Evolutionary conservation across 2,113 vertebrate species (phyloP), one percentile per base, ranked within the genome.

Genomic region (Cephalopterus ornatus): DNA sequence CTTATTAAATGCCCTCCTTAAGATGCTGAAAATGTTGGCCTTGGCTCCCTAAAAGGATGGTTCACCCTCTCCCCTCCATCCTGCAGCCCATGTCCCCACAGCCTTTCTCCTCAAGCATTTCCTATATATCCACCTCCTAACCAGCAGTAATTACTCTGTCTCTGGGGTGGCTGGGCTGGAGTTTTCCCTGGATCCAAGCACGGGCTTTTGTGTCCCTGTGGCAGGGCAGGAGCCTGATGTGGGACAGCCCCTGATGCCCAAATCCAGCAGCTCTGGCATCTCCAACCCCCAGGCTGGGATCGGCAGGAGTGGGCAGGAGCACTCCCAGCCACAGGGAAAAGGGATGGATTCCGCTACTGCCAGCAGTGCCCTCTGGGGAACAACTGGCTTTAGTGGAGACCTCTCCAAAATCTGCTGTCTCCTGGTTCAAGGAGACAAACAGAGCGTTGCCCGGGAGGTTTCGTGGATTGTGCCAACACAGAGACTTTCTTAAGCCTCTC

Each of bases 201-300:
- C 0, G 8, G 24, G 15, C 35, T 85, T 56, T 12, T 5, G 0
- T 47, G 42, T 7, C 41, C 30, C 7, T 9, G 6, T 1, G 12
- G 33, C 1, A 1, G 26, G 37, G 18, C 71, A 61, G 49, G 26
- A 78, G 19, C 35, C 49, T 46, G 39, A 2, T n/a, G 33, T 1
- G 1, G 37, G 44, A 35, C 53, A 77, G 78, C 35, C 27, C 3
- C 0, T n/a, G 32, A 7, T 85, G 58, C 55, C 56, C 1, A 1
- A 53, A 44, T 39, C 23, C 1, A 2, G 65, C 65, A 50, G 37
- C 35, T 74, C 27, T 42, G 65, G 46, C 75, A 93, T 70, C 55
- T 71, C 49, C 46, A 71, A 2, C 5, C 10, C 20, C 61, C 55
- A 23, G 55, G 11, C 70, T 33, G 66, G 46, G 62, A 23, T 61